Evolutionary conservation across 1,140 invertebrate species (phyloP), one percentile per base, ranked within the genome.

Genomic region (Drosophila leontia): DNA sequence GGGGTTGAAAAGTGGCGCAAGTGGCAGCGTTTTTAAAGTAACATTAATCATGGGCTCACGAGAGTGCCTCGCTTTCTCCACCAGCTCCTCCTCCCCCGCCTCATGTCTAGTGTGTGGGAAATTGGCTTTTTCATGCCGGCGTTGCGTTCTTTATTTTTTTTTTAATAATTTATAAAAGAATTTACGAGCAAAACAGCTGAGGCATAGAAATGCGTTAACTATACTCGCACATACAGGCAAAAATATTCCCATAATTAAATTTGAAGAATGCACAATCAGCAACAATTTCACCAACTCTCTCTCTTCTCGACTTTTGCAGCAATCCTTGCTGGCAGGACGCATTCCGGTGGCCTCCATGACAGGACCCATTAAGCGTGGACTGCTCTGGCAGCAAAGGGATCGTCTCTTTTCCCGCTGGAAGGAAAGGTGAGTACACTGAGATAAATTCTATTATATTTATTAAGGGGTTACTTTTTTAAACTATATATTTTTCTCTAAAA

Each of bases 391-490:
- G 90, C 95, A 96, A 81, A 92, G 95, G 59, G 95, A 95, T 90
- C 94, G 94, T 75, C 93, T 96, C 37, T 95, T 95, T 88, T 95
- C 95, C 29, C 91, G 95, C 58, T 96, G 95, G 95, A 96, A 96
- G 87, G 95, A 96, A 88, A 93, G 95, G 64, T 93, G 61, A 80
- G 82, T 39, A 60, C 55, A 75, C 50, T 62, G 39, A 13, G 15
- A 3, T 15, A 8, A 23, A 23, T n/a, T 0, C 0, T 41, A 1
- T 2, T 41, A 3, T 3, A 29, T 39, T 12, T 29, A 3, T 32
- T 26, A 26, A 3, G 2, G 23, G 2, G n/a, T n/a, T n/a, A n/a
- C n/a, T n/a, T n/a, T n/a, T n/a, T 3, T 47, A 1, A 23, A 13
- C 13, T 23, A 13, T 12, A 13, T 13, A 13, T 0, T 26, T 26